Evolutionary conservation across 2,888 invertebrate genomes (phyloP).

Genomic region (Cataglyphis livida): DNA sequence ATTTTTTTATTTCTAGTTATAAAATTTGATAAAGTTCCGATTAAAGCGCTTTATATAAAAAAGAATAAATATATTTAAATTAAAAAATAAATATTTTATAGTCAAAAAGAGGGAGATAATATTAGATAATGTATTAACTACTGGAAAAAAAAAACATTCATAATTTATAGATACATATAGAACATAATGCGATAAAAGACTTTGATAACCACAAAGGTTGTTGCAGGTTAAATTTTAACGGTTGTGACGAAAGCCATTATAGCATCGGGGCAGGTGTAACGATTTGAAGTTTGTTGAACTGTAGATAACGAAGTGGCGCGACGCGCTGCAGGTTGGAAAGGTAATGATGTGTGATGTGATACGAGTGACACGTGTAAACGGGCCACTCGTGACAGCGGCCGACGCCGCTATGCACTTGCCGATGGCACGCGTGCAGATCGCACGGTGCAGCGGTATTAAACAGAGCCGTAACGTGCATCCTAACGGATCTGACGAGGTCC

Average conservation of each 20-base stretch:
- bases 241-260: constrained; percentile 60
- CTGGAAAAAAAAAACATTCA: background rate
- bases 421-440: constrained; percentile 37
- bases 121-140: background rate
- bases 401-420: constrained; percentile 11
- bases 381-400: constrained; percentile 49
- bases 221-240: constrained; percentile 18
- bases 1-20: background rate
- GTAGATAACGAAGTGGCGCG: constrained; percentile 65
- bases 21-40: background rate
- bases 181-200: background rate
- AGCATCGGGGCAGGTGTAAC: constrained; percentile 64
- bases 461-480: constrained; percentile 50
- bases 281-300: constrained; percentile 73
- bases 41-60: background rate
- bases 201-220: background rate
- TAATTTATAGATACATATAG: background rate
- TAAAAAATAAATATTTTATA: constrained; percentile 1
- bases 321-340: constrained; percentile 57
- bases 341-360: constrained; percentile 75
- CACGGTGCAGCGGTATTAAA: constrained; percentile 41
- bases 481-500: constrained; percentile 44
- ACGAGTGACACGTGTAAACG: constrained; percentile 73
- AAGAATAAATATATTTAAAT: background rate
- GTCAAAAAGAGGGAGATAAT: background rate